Evolutionary conservation across 2,797 vertebrate genomes (phyloP), one percentile per base, ranked within the genome.

Genomic region (Enteromius treurensis): DNA sequence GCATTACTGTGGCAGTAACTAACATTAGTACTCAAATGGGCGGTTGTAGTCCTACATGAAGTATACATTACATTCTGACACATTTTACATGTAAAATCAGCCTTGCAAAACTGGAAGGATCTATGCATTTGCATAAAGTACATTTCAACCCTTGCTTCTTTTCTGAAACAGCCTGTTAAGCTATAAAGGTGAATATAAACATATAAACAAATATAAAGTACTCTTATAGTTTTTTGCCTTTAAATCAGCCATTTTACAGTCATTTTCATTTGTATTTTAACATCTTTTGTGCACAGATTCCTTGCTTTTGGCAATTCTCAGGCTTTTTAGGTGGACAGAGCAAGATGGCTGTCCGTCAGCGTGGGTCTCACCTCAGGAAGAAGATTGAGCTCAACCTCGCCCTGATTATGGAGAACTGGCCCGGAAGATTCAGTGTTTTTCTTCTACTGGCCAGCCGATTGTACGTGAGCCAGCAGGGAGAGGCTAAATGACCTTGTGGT

Each of bases 401-500:
- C 49, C 70, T 78, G 77, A 76, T 71, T 71, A 49, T 70, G 53
- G 42, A 76, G 34, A 37, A 69, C 47, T 26, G 6, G 49, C 64
- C 26, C 3, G 51, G 79, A 81, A 82, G 82, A 78, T 81, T 87
- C 45, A 26, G 55, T 51, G 67, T 81, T 84, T 82, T 82, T 86
- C 68, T 82, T 77, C 53, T 77, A 67, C 29, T 32, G 58, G 69
- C 82, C 60, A 70, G 42, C 69, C 71, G 81, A 81, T 76, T 77
- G 45, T 64, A 37, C 23, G 10, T 37, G 77, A 82, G 79, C 55
- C 82, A 84, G 79, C 60, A 51, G 79, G 79, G 79, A 82, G 79
- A 77, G 65, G 76, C 76, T 77, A 64, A 32, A 64, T 86, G 82
- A 84, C 87, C 79, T 88, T 84, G 75, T 37, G 65, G 17, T 34